phyloP scores from a whole-genome alignment of 1,140 invertebrate genomes.

The Orchesella cincta region DNA sequence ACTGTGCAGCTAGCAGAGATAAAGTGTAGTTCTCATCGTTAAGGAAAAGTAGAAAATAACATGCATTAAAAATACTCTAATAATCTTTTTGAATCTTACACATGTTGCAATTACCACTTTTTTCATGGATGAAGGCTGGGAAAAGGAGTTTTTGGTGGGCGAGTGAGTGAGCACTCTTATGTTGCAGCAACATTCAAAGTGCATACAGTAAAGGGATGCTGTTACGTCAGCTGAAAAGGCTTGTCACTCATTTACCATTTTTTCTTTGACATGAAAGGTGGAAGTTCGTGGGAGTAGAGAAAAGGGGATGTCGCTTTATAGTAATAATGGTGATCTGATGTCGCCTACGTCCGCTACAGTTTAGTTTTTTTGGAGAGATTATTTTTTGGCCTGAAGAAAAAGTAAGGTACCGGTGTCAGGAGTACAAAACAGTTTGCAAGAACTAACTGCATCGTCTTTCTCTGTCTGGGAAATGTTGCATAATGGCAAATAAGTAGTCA shows the following conservation, averaged over 20 bases:
- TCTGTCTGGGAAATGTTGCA: neutral
- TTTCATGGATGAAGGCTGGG: neutral
- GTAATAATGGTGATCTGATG: neutral
- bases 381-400: neutral
- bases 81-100: no score
- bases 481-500: neutral
- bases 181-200: no score
- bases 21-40: no score
- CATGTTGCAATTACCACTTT: neutral
- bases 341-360: neutral
- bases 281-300: neutral
- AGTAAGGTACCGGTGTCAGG: slow-evolving; percentile 8
- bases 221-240: neutral
- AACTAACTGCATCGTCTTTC: neutral
- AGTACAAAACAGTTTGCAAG: neutral
- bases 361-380: neutral
- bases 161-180: no score
- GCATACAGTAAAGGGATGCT: neutral
- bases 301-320: neutral
- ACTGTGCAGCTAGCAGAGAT: no score
- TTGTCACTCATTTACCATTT: neutral
- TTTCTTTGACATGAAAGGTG: neutral
- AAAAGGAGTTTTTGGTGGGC: neutral
- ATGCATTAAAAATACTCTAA: no score
- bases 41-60: no score